Evolutionary conservation across 2,888 invertebrate genomes (phyloP).

Genomic region (Atherix ibis): DNA sequence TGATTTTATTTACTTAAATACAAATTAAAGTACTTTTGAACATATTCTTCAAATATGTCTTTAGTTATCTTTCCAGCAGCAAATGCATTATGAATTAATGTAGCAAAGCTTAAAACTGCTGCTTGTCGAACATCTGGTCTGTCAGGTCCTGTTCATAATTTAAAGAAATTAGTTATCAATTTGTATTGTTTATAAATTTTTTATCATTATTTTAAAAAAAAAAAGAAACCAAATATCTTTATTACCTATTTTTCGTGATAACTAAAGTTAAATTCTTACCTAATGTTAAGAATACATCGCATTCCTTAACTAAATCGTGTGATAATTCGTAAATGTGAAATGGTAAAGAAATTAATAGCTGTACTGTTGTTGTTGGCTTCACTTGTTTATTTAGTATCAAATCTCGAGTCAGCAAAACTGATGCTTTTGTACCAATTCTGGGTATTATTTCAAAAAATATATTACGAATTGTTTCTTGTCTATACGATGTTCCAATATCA

Average conservation of each 20-base stretch:
- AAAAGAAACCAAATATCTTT: neutral
- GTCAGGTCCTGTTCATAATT: conserved; percentile 24
- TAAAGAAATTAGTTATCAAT: too few species aligned
- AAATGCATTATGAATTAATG: conserved; percentile 47
- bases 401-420: conserved; percentile 47
- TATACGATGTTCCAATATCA: conserved; percentile 54
- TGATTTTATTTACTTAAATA: conserved; percentile 41
- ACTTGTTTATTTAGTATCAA: conserved; percentile 44
- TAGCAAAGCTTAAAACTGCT: conserved; percentile 52
- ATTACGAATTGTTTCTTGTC: conserved; percentile 55
- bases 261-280: conserved; percentile 19
- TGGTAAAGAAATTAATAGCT: conserved; percentile 49
- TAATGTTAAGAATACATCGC: conserved; percentile 37
- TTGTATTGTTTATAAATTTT: too few species aligned
- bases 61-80: conserved; percentile 36
- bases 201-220: neutral
- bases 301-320: conserved; percentile 36
- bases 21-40: conserved; percentile 52
- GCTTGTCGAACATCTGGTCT: conserved; percentile 44
- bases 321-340: conserved; percentile 49
- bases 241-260: too few species aligned
- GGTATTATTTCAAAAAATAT: conserved; percentile 57
- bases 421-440: conserved; percentile 48
- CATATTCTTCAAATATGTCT: conserved; percentile 52
- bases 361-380: conserved; percentile 46